Base-by-base conservation (phyloP, 2,888 invertebrate species). In the Lucinisca nassula region DNA sequence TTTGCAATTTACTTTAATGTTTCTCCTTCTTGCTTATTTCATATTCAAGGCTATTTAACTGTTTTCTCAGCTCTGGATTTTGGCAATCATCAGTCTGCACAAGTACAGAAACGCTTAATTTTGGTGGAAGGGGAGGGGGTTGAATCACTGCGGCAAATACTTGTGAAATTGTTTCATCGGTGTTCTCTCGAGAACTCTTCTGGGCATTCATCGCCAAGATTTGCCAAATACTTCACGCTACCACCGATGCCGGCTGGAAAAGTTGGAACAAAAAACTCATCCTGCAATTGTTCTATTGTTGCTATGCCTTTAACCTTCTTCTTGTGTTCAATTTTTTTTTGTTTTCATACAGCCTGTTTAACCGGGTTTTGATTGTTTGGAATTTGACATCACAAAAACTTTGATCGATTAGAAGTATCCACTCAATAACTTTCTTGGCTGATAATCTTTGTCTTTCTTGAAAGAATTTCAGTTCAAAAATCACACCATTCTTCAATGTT, bases 231-330 rank as follows among this genome's bases (percentile, higher is more conserved):
- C 3, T 51, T 51, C 21, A 17, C 51, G 4, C 51, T 51, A n/a
- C 51, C 21, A 51, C 51, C 21, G 51, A 51, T 51, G 51, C 51
- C 51, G 51, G 51, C 21, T 51, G 51, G 51, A 17, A 51, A 51
- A 51, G 21, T n/a, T 51, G 51, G 51, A 21, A 51, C 21, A 21
- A 51, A 51, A 51, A 51, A n/a, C 21, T 51, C 12, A 51, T 51
- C 32, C 45, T 24, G 40, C 40, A 73, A 40, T 40, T 73, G 40
- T 40, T 32, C 24, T 24, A 73, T 45, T 27, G 38, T 73, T 38
- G 24, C 24, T 2, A 38, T 24, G 40, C 73, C 73, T 73, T 73
- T 73, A 38, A 73, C 73, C 40, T 73, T 73, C 24, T 73, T 73
- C 14, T 21, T 38, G n/a, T n/a, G 30, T 40, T n/a, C 30, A 21